These are phyloP conservation scores for Perca fluviatilis DNA, from an alignment of 2,113 vertebrate genomes.

Conservation along the genomic window DNA sequence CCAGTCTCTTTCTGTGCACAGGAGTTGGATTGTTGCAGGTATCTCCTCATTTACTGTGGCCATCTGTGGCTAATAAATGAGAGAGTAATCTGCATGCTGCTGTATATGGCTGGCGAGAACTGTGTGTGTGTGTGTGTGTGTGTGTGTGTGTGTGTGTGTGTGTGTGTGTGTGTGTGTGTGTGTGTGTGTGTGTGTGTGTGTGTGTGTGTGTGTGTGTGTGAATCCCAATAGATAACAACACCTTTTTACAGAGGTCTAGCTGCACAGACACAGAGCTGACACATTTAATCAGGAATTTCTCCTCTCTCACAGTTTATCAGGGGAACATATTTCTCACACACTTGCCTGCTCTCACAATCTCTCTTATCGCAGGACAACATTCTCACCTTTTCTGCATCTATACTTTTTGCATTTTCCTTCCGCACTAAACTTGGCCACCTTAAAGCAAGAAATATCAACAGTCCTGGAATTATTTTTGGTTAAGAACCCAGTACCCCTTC, in stretches of 20 bases:
- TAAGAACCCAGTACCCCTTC: background rate
- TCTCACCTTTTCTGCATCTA: slow-evolving; percentile 27
- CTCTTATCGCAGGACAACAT: slow-evolving; percentile 60
- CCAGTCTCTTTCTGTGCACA: slow-evolving; percentile 22
- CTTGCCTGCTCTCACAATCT: slow-evolving; percentile 25
- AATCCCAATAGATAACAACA: slow-evolving; percentile 63
- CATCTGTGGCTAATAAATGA: slow-evolving; percentile 53
- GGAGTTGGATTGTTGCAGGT: slow-evolving; percentile 14
- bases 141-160: background rate
- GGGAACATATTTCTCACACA: slow-evolving; percentile 53
- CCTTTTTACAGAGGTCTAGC: slow-evolving; percentile 67
- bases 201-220: slow-evolving; percentile 15
- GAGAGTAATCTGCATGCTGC: slow-evolving; percentile 32
- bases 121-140: background rate
- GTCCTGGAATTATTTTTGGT: background rate
- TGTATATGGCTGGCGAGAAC: slow-evolving; percentile 10
- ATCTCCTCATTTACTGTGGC: slow-evolving; percentile 34
- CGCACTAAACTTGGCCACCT: background rate
- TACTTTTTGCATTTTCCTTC: background rate
- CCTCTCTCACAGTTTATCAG: slow-evolving; percentile 59
- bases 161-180: background rate
- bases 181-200: background rate
- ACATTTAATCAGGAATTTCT: slow-evolving; percentile 69
- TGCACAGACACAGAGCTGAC: slow-evolving; percentile 62
- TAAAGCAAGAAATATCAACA: background rate